phyloP scores from a whole-genome alignment of 2,888 invertebrate genomes.

The Brachylomia viminalis region DNA sequence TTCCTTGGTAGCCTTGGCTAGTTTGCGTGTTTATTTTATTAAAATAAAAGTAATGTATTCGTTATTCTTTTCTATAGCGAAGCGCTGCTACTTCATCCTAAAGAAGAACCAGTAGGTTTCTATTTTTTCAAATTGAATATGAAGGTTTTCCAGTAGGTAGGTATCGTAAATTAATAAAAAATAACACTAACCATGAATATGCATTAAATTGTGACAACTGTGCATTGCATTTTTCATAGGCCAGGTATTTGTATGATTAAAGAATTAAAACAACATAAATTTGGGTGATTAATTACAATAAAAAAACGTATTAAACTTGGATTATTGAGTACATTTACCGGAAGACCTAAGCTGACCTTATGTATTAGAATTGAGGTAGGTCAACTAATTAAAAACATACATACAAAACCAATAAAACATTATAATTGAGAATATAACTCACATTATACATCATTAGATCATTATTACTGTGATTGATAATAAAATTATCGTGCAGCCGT shows the following conservation, averaged over 20 bases:
- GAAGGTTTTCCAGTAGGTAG: neutral
- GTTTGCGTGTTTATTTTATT: neutral
- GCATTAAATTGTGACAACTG: neutral
- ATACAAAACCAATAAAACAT: conserved; percentile 8
- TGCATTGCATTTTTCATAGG: neutral
- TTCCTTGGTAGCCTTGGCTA: neutral
- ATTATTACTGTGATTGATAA: conserved; percentile 44
- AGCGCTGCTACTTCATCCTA: neutral
- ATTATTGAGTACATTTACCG: neutral
- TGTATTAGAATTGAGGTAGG: conserved; percentile 16
- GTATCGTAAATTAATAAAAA: neutral
- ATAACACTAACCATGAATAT: no score
- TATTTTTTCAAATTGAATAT: no score
- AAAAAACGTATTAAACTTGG: neutral
- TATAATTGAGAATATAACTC: conserved; percentile 19
- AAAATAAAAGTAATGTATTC: neutral
- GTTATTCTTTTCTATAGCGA: neutral
- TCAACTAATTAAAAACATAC: neutral
- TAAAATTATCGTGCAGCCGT: conserved; percentile 37
- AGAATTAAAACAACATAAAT: no score
- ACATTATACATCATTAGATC: conserved; percentile 21
- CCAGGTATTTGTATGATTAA: neutral
- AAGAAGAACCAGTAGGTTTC: neutral
- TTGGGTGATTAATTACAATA: neutral
- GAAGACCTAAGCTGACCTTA: neutral